Evolutionary conservation across 2,888 invertebrate species (phyloP), one percentile per base, ranked within the genome.

Genomic region (Agrilus mali): DNA sequence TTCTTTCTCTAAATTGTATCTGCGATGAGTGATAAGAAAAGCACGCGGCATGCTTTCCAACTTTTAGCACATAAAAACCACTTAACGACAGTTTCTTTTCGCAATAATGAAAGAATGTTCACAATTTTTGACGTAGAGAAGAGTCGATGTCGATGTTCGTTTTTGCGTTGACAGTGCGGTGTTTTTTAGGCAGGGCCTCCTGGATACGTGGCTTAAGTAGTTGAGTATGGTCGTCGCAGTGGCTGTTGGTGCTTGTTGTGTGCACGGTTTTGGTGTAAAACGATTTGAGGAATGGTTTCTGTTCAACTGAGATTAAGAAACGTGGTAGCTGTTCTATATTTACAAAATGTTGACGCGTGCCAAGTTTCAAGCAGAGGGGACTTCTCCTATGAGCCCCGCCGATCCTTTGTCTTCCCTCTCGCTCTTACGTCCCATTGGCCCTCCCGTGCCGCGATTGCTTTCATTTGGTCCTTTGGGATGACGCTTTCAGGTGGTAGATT

Each of bases 11-110:
- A 59, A 53, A 54, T 68, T 68, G 64, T 77, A 78, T 43, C 77
- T 67, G 33, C 74, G 71, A 60, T 77, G 76, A 14, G 77, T 76
- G 57, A 78, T 73, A 41, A 78, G 69, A 58, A 79, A 78, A 47
- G 78, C 76, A 57, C 77, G 68, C 53, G 78, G 78, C 78, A 79
- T 79, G 65, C 41, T 52, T 47, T 43, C 43, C 43, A 40, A 33
- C 41, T 46, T 45, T 40, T 42, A 37, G 38, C 42, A 35, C 43
- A 45, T 35, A 41, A 31, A 36, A 27, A 27, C 27, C 27, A 27
- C 27, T 27, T 27, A 27, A 27, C 27, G 27, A 27, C 27, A 27
- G 27, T 27, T 27, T 27, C 27, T 27, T 27, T 27, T 27, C 2
- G 27, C 10, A 27, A 10, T 27, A 27, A 27, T 27, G 10, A 27